Conservation (phyloP, 2,888 invertebrate genomes). For the Tipula vernalis region DNA sequence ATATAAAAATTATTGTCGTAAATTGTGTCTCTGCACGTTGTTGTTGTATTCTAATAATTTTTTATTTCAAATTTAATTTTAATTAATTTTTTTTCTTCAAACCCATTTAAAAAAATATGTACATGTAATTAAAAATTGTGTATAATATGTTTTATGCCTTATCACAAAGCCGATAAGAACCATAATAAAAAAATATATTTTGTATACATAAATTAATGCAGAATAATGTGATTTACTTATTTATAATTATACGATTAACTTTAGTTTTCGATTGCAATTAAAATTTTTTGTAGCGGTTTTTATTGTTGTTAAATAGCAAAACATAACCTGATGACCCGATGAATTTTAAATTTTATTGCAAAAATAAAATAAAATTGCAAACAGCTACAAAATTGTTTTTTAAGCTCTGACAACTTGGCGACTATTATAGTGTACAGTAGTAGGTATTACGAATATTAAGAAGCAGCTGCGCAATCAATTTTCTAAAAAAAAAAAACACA, state of each 20-base stretch:
- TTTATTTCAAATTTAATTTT: background rate
- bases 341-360: background rate
- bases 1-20: background rate
- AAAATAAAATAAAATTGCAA: background rate
- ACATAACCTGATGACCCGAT: background rate
- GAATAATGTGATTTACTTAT: background rate
- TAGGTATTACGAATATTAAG: background rate
- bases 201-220: background rate
- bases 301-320: background rate
- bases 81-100: background rate
- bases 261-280: too few species aligned
- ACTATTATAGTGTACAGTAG: background rate
- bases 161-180: background rate
- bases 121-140: background rate
- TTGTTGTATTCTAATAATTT: background rate
- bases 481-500: background rate
- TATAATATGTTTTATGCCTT: background rate
- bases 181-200: background rate
- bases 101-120: background rate
- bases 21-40: background rate
- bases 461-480: background rate
- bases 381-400: background rate
- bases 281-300: background rate
- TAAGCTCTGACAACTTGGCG: background rate
- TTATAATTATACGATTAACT: background rate